Evolutionary conservation across 2,888 invertebrate species (phyloP).

Genomic region (Adineta ricciae): DNA sequence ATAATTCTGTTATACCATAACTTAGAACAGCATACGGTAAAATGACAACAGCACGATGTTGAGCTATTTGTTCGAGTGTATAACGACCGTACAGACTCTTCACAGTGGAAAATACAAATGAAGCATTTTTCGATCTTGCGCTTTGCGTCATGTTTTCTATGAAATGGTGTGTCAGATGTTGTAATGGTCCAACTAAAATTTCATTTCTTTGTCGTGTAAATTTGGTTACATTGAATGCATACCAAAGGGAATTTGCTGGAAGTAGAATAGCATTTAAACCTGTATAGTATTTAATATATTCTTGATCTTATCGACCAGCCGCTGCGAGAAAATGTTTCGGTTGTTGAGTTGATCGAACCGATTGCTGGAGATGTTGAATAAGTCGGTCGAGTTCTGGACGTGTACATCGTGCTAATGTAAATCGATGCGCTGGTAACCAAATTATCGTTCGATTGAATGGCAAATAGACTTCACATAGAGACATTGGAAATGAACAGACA

Average conservation of each 20-base stretch:
- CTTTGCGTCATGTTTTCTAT: background rate
- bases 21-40: constrained; percentile 34
- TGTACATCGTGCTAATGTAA: constrained; percentile 24
- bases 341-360: constrained; percentile 19
- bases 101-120: background rate
- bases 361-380: constrained; percentile 33
- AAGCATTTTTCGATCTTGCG: background rate
- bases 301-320: constrained; percentile 34
- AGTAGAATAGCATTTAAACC: background rate
- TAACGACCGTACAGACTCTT: constrained; percentile 18
- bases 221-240: background rate
- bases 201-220: background rate
- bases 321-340: constrained; percentile 34
- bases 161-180: background rate
- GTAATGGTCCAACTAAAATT: constrained; percentile 6
- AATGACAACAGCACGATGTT: constrained; percentile 33
- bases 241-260: constrained; percentile 18
- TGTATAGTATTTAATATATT: constrained; percentile 27
- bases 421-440: constrained; percentile 28
- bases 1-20: constrained; percentile 35
- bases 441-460: constrained; percentile 27
- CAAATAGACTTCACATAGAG: constrained; percentile 24
- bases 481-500: constrained; percentile 23
- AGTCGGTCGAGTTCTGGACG: constrained; percentile 31
- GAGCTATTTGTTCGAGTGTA: constrained; percentile 22